These are phyloP conservation scores for Gymnoscopelus microlampas DNA, from an alignment of 2,797 vertebrate genomes.

Conservation along the genomic window DNA sequence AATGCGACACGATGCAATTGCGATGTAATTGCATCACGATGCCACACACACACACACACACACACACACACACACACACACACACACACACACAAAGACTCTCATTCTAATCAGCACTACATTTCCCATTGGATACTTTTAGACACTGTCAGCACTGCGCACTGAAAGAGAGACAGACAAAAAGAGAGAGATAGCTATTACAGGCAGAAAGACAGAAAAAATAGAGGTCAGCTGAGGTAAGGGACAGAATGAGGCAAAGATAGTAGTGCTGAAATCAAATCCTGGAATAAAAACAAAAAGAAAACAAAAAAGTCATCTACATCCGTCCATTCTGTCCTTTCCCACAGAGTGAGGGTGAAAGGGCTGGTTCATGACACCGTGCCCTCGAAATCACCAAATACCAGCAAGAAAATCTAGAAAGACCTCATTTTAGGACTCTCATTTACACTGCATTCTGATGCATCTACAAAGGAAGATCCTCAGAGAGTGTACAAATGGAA, in stretches of 20 bases:
- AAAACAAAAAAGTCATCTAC: constrained; percentile 10
- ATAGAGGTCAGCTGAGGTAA: constrained; percentile 20
- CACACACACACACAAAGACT: too few relatives aligned
- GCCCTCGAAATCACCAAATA: constrained; percentile 21
- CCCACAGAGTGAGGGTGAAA: constrained; percentile 68
- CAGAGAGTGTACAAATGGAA: too few relatives aligned
- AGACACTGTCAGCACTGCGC: too few relatives aligned
- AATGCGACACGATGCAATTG: too few relatives aligned
- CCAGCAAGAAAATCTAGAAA: constrained; percentile 12
- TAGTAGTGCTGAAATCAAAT: constrained; percentile 42
- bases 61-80: too few relatives aligned
- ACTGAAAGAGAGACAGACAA: not conserved
- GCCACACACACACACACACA: too few relatives aligned
- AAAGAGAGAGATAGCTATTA: not conserved
- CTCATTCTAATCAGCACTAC: too few relatives aligned
- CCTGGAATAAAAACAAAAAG: constrained; percentile 35
- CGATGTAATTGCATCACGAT: too few relatives aligned
- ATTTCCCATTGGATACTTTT: too few relatives aligned
- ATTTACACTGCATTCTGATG: constrained; percentile 2
- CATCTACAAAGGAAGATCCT: too few relatives aligned
- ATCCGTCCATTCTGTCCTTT: constrained; percentile 26
- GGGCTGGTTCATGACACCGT: constrained; percentile 38
- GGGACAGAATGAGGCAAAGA: constrained; percentile 18
- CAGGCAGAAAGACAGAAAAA: constrained; percentile 8
- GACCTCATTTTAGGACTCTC: constrained; percentile 14